Evolutionary conservation across 2,113 vertebrate species (phyloP), one percentile per base, ranked within the genome.

Genomic region (Brachyhypopomus occidentalis): DNA sequence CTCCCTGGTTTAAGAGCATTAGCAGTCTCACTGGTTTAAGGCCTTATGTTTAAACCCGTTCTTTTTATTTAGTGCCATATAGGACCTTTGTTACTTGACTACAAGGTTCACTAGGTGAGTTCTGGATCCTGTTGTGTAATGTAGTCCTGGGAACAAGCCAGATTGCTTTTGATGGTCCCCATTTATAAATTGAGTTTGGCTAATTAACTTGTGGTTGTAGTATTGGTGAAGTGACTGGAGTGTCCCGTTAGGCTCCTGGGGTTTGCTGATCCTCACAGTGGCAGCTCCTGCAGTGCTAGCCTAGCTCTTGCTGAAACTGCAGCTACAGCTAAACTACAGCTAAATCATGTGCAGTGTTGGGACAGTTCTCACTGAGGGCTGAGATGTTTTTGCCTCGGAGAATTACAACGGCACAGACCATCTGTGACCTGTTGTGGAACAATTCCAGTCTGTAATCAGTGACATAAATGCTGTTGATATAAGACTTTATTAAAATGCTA

Each of bases 161-260:
- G 25, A 27, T 38, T 74, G 79, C 52, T 74, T 80, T n/a, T 64
- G 55, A 11, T 55, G 79, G 55, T 71, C 66, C 48, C 48, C 62
- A 2, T 75, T 75, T 64, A 30, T 67, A 36, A 76, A 30, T 30
- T 23, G n/a, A 36, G 73, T 75, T 63, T 74, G n/a, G 34, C 36
- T 2, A 72, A 64, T 55, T 22, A 8, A 3, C 60, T 75, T 75
- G 79, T 75, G 64, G 23, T 52, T 81, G 64, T 66, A 5, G 63
- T 66, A 41, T 30, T 30, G 30, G 7, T 34, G 63, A 12, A 66
- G 30, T 67, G 64, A 34, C 63, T 34, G 2, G 14, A 25, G 41
- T 30, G 23, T 59, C 8, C 14, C 23, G 22, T 17, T 16, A 27
- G 7, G 8, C 14, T 67, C 30, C 7, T 9, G 9, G 8, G 34